Base-by-base conservation (phyloP, 2,888 invertebrate genomes). In the Drosophila subsilvestris region DNA sequence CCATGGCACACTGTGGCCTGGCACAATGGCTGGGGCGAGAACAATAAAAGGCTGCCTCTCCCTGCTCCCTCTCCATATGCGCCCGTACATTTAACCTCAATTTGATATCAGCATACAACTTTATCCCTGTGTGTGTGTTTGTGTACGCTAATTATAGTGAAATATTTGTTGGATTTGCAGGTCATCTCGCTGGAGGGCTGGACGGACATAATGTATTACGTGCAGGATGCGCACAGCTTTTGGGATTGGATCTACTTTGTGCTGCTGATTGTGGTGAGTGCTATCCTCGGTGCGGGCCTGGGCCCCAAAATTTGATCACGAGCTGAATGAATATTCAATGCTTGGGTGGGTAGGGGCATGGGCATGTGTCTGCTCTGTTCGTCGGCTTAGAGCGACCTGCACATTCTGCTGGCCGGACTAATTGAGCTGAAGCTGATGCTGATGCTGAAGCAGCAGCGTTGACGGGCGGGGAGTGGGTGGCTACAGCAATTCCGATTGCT, bases 211-310 rank as follows among this genome's bases (percentile, higher is more conserved):
- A 99, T 99, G 99, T 99, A 99, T 93, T 99, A 99, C 93, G 98
- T 99, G 76, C 99, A 99, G 93, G 99, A 99, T 92, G 99, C 99
- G 56, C 99, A 99, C 93, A 99, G 99, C 77, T 99, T 99, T 93
- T 99, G 99, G 99, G 99, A 99, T 92, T 99, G 99, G 99, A 98
- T 99, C 81, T 99, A 99, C 93, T 99, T 99, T 93, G 99, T 99
- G 70, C 94, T 99, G 74, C 94, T 99, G 77, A 99, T 99, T 94
- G 99, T 99, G 94, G 99, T 99, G 94, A 95, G 98, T 95, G 57
- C 42, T 43, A 1, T 48, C 12, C 43, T 25, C 47, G 17, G 17
- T 44, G 14, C 17, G 8, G n/a, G 14, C 49, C 44, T 25, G 10
- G 45, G 45, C 8, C 20, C 44, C 14, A 10, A 9, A 18, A 29